Percentiles rank a stretch among this genome's conserved stretches.
Evolutionary conservation across 1,140 invertebrate species (phyloP).

Genomic region (Dendroctonus valens): DNA sequence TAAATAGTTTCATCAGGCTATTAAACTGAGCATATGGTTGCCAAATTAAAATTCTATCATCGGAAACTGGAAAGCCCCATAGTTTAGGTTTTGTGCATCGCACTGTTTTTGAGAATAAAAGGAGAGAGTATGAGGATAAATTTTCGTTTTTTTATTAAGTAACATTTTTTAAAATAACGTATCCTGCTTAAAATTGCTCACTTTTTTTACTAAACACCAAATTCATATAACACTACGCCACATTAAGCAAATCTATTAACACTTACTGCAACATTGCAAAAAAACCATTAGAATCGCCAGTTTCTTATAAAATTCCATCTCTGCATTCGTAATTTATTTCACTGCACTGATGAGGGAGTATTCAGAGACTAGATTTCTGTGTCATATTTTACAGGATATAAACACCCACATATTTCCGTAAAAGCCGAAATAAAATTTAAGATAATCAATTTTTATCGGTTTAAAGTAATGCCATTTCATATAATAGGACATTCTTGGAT

Average conservation of each 20-base stretch:
- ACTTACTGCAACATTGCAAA: slow-evolving; percentile 16
- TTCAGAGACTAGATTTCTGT: slow-evolving; percentile 15
- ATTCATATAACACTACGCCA: no score
- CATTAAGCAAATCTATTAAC: background rate
- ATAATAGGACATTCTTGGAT: slow-evolving; percentile 12
- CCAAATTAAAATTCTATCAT: no score
- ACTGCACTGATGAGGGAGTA: slow-evolving; percentile 9
- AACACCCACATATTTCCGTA: slow-evolving; percentile 44
- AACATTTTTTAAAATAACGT: no score
- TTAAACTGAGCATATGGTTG: no score
- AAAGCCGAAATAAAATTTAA: slow-evolving; percentile 31
- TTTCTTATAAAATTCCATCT: slow-evolving; percentile 13
- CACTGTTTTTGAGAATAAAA: no score
- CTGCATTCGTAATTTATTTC: slow-evolving; percentile 10
- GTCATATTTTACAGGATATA: slow-evolving; percentile 42
- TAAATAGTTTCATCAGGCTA: no score
- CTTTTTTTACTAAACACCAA: no score
- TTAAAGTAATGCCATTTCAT: slow-evolving; percentile 25
- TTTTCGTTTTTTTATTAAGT: no score
- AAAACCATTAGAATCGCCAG: slow-evolving; percentile 3
- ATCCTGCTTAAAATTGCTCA: no score
- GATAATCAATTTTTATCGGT: slow-evolving; percentile 28
- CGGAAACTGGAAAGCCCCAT: no score
- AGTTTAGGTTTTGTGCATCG: no score
- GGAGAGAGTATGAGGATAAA: no score